Base-by-base conservation (phyloP, 2,888 invertebrate genomes). In the Melanchra persicariae region DNA sequence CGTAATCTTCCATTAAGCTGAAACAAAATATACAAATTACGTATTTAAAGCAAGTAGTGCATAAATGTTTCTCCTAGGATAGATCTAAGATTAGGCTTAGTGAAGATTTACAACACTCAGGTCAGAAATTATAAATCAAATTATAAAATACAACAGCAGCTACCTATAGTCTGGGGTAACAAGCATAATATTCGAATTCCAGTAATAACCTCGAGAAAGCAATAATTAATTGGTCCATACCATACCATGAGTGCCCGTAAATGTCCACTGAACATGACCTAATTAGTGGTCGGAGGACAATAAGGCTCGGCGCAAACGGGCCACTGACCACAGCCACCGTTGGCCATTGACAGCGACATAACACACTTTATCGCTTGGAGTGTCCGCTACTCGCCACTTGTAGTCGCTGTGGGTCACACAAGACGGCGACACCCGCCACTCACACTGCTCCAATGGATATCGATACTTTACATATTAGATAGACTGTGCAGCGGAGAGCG, bases 1-100 rank as follows among this genome's bases (percentile, higher is more conserved):
- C 87, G 66, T 90, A 93, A 69, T 89, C 85, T 43, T 90, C 78
- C 65, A 91, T 66, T 47, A 93, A 82, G 2, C 93, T 73, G 9
- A 54, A 71, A 54, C 17, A 55, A 8, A 52, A 15, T 17, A 26
- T 17, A 26, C 7, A 52, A 52, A 52, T 17, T 5, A 40, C 5
- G 8, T 19, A 45, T 40, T 9, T 40, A 15, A 40, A 15, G 3
- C 15, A 17, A 40, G 40, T 40, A 9, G 4, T 40, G 5, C 15
- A 5, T 40, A 40, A 40, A 17, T 40, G 34, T 30, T 37, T n/a
- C 12, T 55, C 7, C 12, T 55, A 6, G n/a, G 10, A 12, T 22
- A 34, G 40, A 15, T 40, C 40, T 45, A 45, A 45, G 17, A 45
- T 15, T 34, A 55, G 17, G 26, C 30, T 4, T 30, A 52, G 19